These are phyloP conservation scores for Dryobotodes eremita DNA, from an alignment of 2,888 invertebrate species.

Conservation along the genomic window DNA sequence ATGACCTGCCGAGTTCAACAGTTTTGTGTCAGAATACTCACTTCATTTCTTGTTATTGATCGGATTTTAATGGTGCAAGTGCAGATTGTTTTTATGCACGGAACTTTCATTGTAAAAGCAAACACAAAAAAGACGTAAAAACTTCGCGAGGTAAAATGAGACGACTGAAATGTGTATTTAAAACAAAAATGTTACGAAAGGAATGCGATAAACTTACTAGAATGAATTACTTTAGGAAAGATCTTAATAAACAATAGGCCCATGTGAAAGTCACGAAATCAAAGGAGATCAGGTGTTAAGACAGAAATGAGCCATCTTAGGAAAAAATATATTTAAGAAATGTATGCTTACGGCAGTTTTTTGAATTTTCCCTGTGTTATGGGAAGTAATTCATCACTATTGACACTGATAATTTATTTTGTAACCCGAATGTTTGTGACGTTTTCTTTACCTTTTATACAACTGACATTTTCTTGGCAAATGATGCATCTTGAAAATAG, in stretches of 20 bases:
- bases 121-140: conserved; percentile 3
- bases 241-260: background rate
- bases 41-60: conserved; percentile 66
- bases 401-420: conserved; percentile 89
- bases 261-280: background rate
- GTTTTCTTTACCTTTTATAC: conserved; percentile 75
- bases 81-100: background rate
- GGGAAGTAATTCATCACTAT: conserved; percentile 76
- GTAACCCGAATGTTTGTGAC: conserved; percentile 83
- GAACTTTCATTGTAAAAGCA: background rate
- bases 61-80: conserved; percentile 16
- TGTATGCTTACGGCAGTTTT: conserved; percentile 78
- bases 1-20: conserved; percentile 88
- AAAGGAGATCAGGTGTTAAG: background rate
- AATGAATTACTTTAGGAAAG: background rate
- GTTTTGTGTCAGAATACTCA: conserved; percentile 80
- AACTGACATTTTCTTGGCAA: conserved; percentile 77
- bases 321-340: background rate
- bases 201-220: background rate
- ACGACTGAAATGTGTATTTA: background rate
- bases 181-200: background rate
- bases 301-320: background rate
- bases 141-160: background rate
- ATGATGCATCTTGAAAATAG: conserved; percentile 74
- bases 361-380: conserved; percentile 70